Base-by-base conservation (phyloP, 2,888 invertebrate species). In the Ophioninae sp. region DNA sequence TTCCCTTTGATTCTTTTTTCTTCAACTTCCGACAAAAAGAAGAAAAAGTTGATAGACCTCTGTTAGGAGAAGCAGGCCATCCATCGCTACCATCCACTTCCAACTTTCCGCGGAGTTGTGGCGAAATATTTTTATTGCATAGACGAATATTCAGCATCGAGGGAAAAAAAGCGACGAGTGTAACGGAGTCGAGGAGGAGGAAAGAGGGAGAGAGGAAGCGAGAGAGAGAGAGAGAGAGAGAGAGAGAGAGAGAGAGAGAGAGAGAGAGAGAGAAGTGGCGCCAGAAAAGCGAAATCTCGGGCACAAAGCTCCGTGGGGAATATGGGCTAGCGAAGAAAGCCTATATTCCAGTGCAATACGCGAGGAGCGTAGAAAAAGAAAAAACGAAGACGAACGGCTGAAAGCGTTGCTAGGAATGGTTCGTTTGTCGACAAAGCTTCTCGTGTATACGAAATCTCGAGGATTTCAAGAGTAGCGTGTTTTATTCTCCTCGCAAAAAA, bases 391-490 rank as follows among this genome's bases (percentile, higher is more conserved):
- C 69, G 75, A 78, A 81, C 68, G 78, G 81, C 74, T 83, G 81
- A 81, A 71, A 83, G 78, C 69, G 78, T 78, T 64, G 77, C 67
- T 71, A 20, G 78, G 73, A 81, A 80, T 71, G 39, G 61, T 37
- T 56, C 63, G 76, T 51, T 78, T 64, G 63, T 81, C 83, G 81
- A 84, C 81, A 81, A 84, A 81, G 81, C 81, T 84, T 79, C 67
- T 81, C 41, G 56, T 58, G 61, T 83, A 81, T 13, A 81, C 79
- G 81, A 75, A 78, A 84, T 75, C 84, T 72, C 72, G 72, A 58
- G 78, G 71, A 67, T 84, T 79, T 72, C 13, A 51, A 51, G 17
- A 51, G 51, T 51, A 51, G 6, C 17, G 51, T 13, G 17, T 51
- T 6, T 51, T 3, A 30, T 30, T 30, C 30, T 30, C 30, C 30